Conservation (phyloP, 2,797 vertebrate species). For the Eulemur mongoz region DNA sequence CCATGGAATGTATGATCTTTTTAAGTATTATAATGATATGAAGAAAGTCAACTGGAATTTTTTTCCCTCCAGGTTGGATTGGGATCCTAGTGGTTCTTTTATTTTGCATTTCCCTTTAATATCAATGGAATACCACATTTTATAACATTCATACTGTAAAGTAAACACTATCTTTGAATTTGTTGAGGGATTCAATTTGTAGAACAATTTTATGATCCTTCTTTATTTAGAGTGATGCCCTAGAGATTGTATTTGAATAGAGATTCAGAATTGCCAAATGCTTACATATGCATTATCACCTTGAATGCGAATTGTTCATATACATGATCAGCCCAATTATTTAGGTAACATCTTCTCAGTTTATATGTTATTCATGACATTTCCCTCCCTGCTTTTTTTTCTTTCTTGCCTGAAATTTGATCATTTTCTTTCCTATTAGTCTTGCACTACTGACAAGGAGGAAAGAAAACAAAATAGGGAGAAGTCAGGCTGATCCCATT, state of each 20-base stretch:
- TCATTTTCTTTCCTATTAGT: constrained; percentile 29
- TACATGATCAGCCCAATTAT: constrained; percentile 20
- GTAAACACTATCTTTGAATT: constrained; percentile 11
- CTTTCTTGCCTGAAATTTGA: constrained; percentile 8
- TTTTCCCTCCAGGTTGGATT: not conserved
- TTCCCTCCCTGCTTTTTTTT: not conserved
- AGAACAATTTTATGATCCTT: not conserved
- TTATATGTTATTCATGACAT: not conserved
- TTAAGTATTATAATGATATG: not conserved
- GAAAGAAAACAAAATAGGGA: not conserved
- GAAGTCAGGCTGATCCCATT: not conserved
- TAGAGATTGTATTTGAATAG: not conserved
- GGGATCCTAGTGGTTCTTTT: not conserved
- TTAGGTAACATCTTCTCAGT: constrained; percentile 21
- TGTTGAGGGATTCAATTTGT: not conserved
- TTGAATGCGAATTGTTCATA: not conserved
- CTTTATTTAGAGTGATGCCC: constrained; percentile 11
- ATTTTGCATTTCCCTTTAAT: not conserved
- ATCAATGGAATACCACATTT: not conserved
- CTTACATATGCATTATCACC: not conserved
- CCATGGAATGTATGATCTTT: not conserved
- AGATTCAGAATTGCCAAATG: constrained; percentile 31
- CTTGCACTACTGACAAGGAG: not conserved
- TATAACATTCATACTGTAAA: not conserved
- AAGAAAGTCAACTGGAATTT: not conserved